These are phyloP conservation scores for Smutsia temminckii DNA, from an alignment of 2,797 vertebrate species.

Conservation along the genomic window DNA sequence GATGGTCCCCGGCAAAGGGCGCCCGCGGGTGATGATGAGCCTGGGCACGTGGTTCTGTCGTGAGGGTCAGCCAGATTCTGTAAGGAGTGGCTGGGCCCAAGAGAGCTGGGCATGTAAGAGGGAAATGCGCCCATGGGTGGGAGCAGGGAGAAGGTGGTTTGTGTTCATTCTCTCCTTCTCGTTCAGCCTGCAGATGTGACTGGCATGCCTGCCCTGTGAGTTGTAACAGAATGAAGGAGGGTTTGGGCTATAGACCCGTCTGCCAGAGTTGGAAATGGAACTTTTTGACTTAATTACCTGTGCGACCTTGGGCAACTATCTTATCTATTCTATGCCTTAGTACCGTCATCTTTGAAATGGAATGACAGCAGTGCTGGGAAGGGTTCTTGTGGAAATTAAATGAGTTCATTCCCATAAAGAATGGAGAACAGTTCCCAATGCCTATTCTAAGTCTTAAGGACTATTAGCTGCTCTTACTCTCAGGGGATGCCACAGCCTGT, in stretches of 20 bases:
- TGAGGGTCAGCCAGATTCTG: neutral
- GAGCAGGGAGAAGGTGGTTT: neutral
- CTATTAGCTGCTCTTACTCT: neutral
- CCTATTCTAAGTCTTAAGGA: neutral
- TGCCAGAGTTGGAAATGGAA: neutral
- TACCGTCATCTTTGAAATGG: neutral
- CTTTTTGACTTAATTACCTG: neutral
- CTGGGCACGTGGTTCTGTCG: neutral
- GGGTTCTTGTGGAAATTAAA: neutral
- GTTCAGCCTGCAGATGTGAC: neutral
- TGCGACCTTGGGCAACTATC: neutral
- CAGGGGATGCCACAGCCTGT: neutral
- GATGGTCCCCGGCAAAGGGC: neutral
- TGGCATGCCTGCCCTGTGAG: neutral
- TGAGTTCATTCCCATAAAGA: neutral
- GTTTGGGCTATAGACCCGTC: fast-evolving
- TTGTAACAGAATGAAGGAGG: neutral
- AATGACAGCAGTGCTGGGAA: neutral
- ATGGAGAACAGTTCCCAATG: neutral
- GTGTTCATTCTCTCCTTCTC: neutral
- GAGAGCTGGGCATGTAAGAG: neutral
- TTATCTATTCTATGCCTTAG: neutral
- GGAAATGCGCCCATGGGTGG: neutral
- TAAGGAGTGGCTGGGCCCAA: neutral
- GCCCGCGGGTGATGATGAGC: neutral